Base-by-base conservation (phyloP, 2,888 invertebrate species). In the Cistogaster globosa region DNA sequence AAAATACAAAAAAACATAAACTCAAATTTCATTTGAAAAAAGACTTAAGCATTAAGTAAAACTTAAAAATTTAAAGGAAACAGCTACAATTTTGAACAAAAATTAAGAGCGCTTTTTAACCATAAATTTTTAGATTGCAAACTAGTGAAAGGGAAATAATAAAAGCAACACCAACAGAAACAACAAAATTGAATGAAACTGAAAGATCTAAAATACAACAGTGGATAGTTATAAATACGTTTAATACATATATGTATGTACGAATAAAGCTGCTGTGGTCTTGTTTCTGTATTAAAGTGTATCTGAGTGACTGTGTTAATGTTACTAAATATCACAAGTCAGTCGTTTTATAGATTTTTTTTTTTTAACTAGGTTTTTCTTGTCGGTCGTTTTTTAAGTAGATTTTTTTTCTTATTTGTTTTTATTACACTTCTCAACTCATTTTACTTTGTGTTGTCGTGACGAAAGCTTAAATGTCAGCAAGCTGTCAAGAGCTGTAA, bases 381-480 rank as follows among this genome's bases (percentile, higher is more conserved):
- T 60, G n/a, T 32, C 5, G 42, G 51, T 55, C 4, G 18, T 51
- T 75, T 36, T 60, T 45, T 7, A 48, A 53, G 45, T 45, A 53
- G 16, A 63, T 65, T 75, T 65, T 65, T 20, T 58, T 14, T 32
- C 0, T 14, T 53, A 1, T 48, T 45, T 62, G 20, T 42, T 60
- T 69, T 76, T 48, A 12, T 63, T 32, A 58, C 42, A 55, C 63
- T 60, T 36, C 60, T 82, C 78, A 69, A 58, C 72, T 79, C 75
- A 71, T 75, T 85, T 85, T 82, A 75, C 78, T 79, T 63, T 74
- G 36, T 74, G 67, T 76, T 53, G 48, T 75, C 63, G 62, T 82
- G 75, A 75, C 71, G 80, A 78, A 81, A 86, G 83, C 86, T 86
- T 75, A 83, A 83, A 77, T 86, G 83, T 86, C 81, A 86, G 69